phyloP scores from a whole-genome alignment of 2,113 vertebrate species.

The Sphaerodactylus townsendi region DNA sequence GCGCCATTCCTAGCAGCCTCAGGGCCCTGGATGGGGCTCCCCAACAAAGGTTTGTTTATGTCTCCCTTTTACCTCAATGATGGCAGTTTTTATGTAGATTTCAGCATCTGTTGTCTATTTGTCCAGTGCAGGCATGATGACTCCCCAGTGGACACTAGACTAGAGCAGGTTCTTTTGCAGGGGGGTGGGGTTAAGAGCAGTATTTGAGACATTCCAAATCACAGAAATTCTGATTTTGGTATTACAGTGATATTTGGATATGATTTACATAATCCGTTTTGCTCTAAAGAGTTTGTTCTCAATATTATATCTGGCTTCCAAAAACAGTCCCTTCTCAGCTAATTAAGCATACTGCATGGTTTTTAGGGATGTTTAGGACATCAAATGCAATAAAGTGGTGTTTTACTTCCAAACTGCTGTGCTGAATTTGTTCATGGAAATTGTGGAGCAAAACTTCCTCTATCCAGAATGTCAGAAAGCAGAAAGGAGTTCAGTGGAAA shows the following conservation, averaged over 20 bases:
- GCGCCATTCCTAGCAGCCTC: too few species aligned
- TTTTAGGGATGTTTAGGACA: slow-evolving; percentile 54
- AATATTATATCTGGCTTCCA: slow-evolving; percentile 33
- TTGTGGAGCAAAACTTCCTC: slow-evolving; percentile 30
- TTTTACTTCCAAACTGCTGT: slow-evolving; percentile 42
- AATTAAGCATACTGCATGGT: slow-evolving; percentile 57
- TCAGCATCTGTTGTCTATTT: slow-evolving; percentile 63
- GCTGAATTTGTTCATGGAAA: slow-evolving; percentile 56
- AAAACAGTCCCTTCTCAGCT: slow-evolving; percentile 56
- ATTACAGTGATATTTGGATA: slow-evolving; percentile 59
- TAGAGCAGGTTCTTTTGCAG: slow-evolving; percentile 44
- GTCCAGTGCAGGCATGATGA: slow-evolving; percentile 63
- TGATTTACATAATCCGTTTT: slow-evolving; percentile 55
- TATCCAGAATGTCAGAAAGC: slow-evolving; percentile 48
- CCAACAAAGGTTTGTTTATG: slow-evolving; percentile 6
- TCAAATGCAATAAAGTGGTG: slow-evolving; percentile 34
- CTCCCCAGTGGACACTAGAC: slow-evolving; percentile 36
- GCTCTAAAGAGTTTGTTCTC: slow-evolving; percentile 62
- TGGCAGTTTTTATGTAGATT: slow-evolving; percentile 27
- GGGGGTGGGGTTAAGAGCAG: slow-evolving; percentile 31
- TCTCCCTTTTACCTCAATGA: slow-evolving; percentile 24
- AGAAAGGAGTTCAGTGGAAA: slow-evolving; percentile 41
- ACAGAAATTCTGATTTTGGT: slow-evolving; percentile 36
- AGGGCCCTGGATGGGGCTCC: too few species aligned
- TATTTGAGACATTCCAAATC: slow-evolving; percentile 64